Evolutionary conservation across 2,888 invertebrate species (phyloP).

Genomic region (Falcaria lacertinaria): DNA sequence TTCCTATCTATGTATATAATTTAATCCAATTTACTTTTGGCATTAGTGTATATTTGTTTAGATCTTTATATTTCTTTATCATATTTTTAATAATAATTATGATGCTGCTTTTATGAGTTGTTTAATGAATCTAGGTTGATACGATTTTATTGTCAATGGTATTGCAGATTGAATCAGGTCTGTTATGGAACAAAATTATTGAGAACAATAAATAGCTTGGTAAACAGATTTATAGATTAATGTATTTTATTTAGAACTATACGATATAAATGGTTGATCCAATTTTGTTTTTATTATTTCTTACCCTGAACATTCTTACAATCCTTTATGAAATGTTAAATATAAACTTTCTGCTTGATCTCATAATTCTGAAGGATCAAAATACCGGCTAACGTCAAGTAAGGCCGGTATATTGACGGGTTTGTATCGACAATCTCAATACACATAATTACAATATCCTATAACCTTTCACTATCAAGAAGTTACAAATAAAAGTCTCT

Average conservation of each 20-base stretch:
- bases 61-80: conserved; percentile 55
- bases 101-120: conserved; percentile 24
- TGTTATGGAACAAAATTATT: conserved; percentile 51
- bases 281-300: conserved; percentile 32
- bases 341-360: too few relatives aligned
- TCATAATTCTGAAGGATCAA: too few relatives aligned
- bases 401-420: too few relatives aligned
- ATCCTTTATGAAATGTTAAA: too few relatives aligned
- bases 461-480: too few relatives aligned
- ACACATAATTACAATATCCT: too few relatives aligned
- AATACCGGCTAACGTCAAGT: too few relatives aligned
- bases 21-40: conserved; percentile 34
- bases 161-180: conserved; percentile 17
- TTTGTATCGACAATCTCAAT: too few relatives aligned
- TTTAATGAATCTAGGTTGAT: not conserved
- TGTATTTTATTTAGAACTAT: conserved; percentile 54
- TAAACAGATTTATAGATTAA: conserved; percentile 59
- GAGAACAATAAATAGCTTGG: conserved; percentile 61
- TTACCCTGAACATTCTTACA: not conserved
- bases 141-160: conserved; percentile 8
- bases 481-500: too few relatives aligned
- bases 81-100: conserved; percentile 39
- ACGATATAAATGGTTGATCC: conserved; percentile 67
- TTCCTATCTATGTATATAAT: conserved; percentile 55
- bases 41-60: conserved; percentile 52